Percentiles rank a stretch among this genome's conserved stretches.
Evolutionary conservation across 2,888 invertebrate species (phyloP).

Genomic region (Chromoteleia sp.): DNA sequence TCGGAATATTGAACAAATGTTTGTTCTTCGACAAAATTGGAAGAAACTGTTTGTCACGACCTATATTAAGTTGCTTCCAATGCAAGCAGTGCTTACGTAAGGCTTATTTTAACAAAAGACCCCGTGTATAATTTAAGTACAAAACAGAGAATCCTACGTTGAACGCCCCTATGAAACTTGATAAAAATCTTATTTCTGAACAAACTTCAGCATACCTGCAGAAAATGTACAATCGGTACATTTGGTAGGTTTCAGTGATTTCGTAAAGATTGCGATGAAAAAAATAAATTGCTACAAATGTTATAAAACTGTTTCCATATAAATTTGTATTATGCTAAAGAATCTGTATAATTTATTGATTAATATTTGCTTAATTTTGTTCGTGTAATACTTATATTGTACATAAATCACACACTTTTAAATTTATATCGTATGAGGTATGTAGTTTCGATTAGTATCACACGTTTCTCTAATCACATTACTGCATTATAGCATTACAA

Average conservation of each 20-base stretch:
- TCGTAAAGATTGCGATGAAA: neutral
- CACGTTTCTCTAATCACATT: conserved; percentile 26
- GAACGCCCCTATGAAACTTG: conserved; percentile 41
- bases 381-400: neutral
- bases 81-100: neutral
- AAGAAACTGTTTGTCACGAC: neutral
- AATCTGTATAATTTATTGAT: too few species aligned
- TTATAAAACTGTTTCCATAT: too few species aligned
- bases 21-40: neutral
- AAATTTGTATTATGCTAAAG: too few species aligned
- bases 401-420: neutral
- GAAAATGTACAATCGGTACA: conserved; percentile 22
- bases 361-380: conserved; percentile 12
- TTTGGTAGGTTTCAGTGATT: conserved; percentile 21
- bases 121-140: conserved; percentile 12
- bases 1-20: too few species aligned
- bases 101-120: conserved; percentile 18
- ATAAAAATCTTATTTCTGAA: conserved; percentile 41
- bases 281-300: neutral
- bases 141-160: conserved; percentile 28
- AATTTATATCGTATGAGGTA: neutral
- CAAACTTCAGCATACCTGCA: conserved; percentile 21
- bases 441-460: conserved; percentile 17
- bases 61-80: neutral
- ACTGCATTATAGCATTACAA: conserved; percentile 25